Evolutionary conservation across 2,888 invertebrate genomes (phyloP).

Genomic region (Xestia sexstrigata): DNA sequence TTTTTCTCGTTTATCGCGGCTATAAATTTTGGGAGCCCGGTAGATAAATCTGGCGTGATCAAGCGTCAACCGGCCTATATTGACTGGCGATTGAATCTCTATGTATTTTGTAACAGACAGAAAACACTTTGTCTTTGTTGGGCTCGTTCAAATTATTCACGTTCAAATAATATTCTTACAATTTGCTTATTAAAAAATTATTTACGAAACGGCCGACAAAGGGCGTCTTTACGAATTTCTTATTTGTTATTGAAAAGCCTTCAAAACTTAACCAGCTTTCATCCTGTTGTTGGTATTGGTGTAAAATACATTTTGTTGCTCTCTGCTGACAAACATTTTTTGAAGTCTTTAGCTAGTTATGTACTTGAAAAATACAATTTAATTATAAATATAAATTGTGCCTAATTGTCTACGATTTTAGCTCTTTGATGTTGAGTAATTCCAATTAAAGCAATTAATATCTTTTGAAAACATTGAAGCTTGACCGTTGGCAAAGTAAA

Average conservation of each 20-base stretch:
- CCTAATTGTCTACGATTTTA: constrained; percentile 28
- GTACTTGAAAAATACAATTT: constrained; percentile 24
- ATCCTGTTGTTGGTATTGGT: constrained; percentile 7
- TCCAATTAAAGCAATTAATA: constrained; percentile 21
- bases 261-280: constrained; percentile 31
- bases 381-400: constrained; percentile 16
- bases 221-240: constrained; percentile 23
- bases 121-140: constrained; percentile 12
- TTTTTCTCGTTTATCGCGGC: constrained; percentile 25
- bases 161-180: not conserved
- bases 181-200: constrained; percentile 11
- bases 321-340: constrained; percentile 1
- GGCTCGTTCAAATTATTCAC: not conserved
- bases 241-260: constrained; percentile 36
- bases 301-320: constrained; percentile 20
- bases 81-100: constrained; percentile 35
- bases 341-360: constrained; percentile 8
- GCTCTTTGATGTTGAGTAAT: constrained; percentile 42
- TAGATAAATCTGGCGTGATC: constrained; percentile 51
- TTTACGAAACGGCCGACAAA: constrained; percentile 26
- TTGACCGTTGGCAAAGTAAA: constrained; percentile 20
- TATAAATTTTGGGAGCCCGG: constrained; percentile 41
- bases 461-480: constrained; percentile 19
- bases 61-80: constrained; percentile 31
- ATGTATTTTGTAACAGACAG: constrained; percentile 20